Percentiles rank a stretch among this genome's conserved stretches.
Conservation (phyloP, 2,113 vertebrate genomes). For the Onychostoma macrolepis region DNA sequence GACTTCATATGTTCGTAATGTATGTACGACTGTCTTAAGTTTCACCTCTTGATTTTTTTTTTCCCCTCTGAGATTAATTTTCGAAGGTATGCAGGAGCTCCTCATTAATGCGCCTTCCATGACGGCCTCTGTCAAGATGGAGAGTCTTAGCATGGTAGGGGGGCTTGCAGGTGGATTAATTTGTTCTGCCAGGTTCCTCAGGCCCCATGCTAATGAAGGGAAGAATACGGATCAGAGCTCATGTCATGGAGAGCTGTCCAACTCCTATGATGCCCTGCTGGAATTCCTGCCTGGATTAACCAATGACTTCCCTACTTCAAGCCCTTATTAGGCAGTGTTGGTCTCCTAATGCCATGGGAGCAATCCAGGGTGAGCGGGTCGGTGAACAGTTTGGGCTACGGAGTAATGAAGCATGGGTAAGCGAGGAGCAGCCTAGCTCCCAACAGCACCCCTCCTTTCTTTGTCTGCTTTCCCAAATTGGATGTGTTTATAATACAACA, state of each 20-base stretch:
- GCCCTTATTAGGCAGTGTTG: constrained; percentile 47
- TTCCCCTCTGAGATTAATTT: not conserved
- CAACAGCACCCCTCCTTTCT: constrained; percentile 10
- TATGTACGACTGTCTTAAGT: not conserved
- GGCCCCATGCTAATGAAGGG: constrained; percentile 55
- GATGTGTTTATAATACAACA: constrained; percentile 58
- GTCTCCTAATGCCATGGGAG: constrained; percentile 30
- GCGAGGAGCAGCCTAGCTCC: constrained; percentile 34
- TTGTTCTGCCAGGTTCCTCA: constrained; percentile 55
- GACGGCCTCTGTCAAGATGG: constrained; percentile 46
- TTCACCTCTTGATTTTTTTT: not conserved
- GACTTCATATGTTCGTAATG: not conserved
- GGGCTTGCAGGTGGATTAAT: constrained; percentile 58
- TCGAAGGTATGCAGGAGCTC: constrained; percentile 16
- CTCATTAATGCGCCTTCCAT: constrained; percentile 48
- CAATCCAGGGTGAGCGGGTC: constrained; percentile 38
- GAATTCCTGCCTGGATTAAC: constrained; percentile 58
- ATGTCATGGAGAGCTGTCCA: constrained; percentile 40
- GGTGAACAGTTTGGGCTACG: constrained; percentile 43
- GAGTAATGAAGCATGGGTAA: constrained; percentile 56
- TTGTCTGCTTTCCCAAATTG: constrained; percentile 30
- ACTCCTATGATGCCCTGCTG: constrained; percentile 47
- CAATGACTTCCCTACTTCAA: constrained; percentile 36
- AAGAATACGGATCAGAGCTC: constrained; percentile 58
- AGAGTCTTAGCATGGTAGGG: constrained; percentile 49